phyloP scores from a whole-genome alignment of 2,797 vertebrate genomes.

The Remorina albescens region DNA sequence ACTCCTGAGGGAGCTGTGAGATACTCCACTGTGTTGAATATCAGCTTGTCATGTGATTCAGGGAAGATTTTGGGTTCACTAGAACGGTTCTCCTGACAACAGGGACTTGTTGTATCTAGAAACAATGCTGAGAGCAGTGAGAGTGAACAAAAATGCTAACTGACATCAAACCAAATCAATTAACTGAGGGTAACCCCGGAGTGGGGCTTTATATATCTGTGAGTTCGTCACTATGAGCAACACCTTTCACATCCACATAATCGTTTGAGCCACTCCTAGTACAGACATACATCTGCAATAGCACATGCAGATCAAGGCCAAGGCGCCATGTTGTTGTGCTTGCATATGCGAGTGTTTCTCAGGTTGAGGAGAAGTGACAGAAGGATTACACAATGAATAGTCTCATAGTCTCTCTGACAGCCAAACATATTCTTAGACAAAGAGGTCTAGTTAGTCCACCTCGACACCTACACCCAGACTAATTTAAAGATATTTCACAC shows the following conservation, averaged over 20 bases:
- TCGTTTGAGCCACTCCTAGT: neutral
- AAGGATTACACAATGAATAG: slow-evolving; percentile 29
- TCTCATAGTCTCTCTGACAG: slow-evolving; percentile 29
- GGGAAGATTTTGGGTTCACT: neutral
- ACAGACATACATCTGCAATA: neutral
- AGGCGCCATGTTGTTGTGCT: neutral
- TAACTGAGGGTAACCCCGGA: neutral
- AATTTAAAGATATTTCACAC: neutral
- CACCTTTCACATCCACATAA: neutral
- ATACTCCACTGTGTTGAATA: neutral
- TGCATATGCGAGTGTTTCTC: slow-evolving; percentile 12
- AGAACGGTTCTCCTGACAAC: neutral
- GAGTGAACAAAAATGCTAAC: neutral
- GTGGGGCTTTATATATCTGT: neutral
- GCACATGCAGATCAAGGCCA: neutral
- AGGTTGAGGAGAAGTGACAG: slow-evolving; percentile 44
- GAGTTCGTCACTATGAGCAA: neutral
- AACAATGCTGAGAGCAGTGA: neutral
- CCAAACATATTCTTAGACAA: neutral
- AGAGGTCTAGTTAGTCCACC: neutral
- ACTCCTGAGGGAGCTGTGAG: neutral
- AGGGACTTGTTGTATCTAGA: neutral
- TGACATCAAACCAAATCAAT: neutral
- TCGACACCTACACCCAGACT: slow-evolving; percentile 7
- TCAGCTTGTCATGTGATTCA: neutral